Evolutionary conservation across 2,797 vertebrate species (phyloP).

Genomic region (Phoeniculus purpureus): DNA sequence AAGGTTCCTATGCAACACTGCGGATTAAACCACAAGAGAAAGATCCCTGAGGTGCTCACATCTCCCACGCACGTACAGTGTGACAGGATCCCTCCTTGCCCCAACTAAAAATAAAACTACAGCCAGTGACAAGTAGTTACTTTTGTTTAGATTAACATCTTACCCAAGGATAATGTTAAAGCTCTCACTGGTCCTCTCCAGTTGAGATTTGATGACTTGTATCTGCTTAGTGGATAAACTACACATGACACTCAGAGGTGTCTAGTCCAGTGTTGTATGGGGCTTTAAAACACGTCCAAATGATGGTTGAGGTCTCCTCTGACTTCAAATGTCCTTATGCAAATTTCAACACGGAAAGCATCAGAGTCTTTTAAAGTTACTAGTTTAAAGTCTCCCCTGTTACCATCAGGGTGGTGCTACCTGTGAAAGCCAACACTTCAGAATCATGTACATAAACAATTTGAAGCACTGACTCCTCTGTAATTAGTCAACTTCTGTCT

Average conservation of each 20-base stretch:
- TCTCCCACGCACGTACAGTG: neutral
- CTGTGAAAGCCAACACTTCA: neutral
- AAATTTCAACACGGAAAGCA: neutral
- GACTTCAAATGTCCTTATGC: neutral
- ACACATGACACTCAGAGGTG: neutral
- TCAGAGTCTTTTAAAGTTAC: neutral
- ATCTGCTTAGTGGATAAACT: neutral
- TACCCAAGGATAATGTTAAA: neutral
- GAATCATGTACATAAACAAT: conserved; percentile 38
- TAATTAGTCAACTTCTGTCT: conserved; percentile 59
- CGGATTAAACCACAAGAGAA: neutral
- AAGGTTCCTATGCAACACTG: accelerated
- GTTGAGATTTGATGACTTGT: neutral
- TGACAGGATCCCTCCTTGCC: neutral
- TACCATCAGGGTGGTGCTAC: conserved; percentile 20
- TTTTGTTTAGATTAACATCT: neutral
- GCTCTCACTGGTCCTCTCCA: neutral
- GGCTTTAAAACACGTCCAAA: neutral
- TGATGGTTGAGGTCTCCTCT: neutral
- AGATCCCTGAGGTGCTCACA: neutral
- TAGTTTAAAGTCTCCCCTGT: neutral
- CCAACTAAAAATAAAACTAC: neutral
- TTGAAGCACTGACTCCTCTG: conserved; percentile 22
- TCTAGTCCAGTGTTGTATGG: accelerated
- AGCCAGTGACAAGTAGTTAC: neutral